A percentile compares a stretch with the other conserved stretches of the same genome.
These are phyloP conservation scores for Drosophila rubida DNA, from an alignment of 2,888 invertebrate genomes.

Conservation along the genomic window DNA sequence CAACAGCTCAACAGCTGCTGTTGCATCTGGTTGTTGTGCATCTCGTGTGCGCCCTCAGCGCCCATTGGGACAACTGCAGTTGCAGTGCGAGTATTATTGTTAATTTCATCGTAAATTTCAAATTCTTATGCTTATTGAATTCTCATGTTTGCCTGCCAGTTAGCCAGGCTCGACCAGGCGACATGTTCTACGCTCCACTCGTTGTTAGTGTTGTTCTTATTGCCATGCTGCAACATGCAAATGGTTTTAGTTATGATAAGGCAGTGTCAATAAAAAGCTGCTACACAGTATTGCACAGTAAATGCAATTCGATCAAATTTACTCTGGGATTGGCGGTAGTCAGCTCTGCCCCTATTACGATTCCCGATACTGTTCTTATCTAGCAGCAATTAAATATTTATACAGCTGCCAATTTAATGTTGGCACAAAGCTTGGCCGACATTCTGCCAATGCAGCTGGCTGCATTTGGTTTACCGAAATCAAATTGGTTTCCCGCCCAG, in stretches of 20 bases:
- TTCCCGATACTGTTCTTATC: slow-evolving; percentile 32
- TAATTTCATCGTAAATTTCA: slow-evolving; percentile 82
- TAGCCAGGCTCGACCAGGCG: slow-evolving; percentile 12
- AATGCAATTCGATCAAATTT: slow-evolving; percentile 66
- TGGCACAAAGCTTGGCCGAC: slow-evolving; percentile 26
- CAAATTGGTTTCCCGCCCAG: slow-evolving; percentile 42
- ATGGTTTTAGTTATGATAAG: slow-evolving; percentile 73
- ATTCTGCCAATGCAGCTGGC: slow-evolving; percentile 33
- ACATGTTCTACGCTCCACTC: slow-evolving; percentile 36
- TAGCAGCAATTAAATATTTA: slow-evolving; percentile 65
- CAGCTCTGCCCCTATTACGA: slow-evolving; percentile 22
- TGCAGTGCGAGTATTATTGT: slow-evolving; percentile 80
- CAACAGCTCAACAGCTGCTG: slow-evolving; percentile 6
- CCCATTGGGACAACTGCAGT: slow-evolving; percentile 53
- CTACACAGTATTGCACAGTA: slow-evolving; percentile 45
- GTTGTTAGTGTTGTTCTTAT: slow-evolving; percentile 19
- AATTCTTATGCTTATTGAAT: slow-evolving; percentile 84
- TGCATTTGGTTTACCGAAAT: slow-evolving; percentile 56
- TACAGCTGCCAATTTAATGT: slow-evolving; percentile 52
- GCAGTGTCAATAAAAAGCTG: slow-evolving; percentile 68
- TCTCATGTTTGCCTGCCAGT: slow-evolving; percentile 72
- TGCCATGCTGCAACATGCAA: slow-evolving; percentile 57
- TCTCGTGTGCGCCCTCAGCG: slow-evolving; percentile 62
- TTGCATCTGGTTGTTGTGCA: slow-evolving; percentile 21
- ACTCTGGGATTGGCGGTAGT: slow-evolving; percentile 16